Evolutionary conservation across 2,797 vertebrate genomes (phyloP), one percentile per base, ranked within the genome.

Genomic region (Acropternis orthonyx): DNA sequence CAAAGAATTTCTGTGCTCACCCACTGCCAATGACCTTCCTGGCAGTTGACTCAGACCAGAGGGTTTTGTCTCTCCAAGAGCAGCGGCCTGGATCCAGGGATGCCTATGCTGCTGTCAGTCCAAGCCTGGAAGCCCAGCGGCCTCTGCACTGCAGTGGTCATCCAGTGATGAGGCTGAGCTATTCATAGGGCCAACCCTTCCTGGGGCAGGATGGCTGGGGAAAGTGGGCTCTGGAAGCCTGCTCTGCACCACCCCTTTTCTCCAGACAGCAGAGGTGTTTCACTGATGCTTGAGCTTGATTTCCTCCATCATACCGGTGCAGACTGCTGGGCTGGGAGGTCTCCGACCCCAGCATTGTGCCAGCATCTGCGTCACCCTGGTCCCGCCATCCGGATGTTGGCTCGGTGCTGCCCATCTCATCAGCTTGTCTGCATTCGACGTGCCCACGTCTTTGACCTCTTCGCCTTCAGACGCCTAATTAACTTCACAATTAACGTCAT

Each of bases 1-100:
- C 85, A 88, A 94, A 85, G 65, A 66, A 36, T 88, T 93, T 88
- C 68, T 88, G 82, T 90, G 79, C 85, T 87, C 74, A 61, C 49
- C 34, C 12, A 10, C 86, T 82, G 85, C 67, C 87, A 75, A 1
- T 66, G 85, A 78, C 85, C 82, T 89, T 93, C 76, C 85, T 11
- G 8, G 72, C 79, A 92, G 44, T 5, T 80, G 76, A 90, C 68
- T 74, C 61, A 83, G 23, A 89, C 17, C 37, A 74, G 65, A 77
- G 37, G 32, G 26, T 23, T 85, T 88, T 84, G 65, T 41, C 54
- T 80, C 36, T 37, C 27, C 0, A 17, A 69, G 52, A 69, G 66
- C 63, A 63, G 89, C 87, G 84, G 79, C 30, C 55, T 43, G 41
- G 43, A 86, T 82, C 37, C 46, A 39, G 55, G 81, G 63, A 73